phyloP scores from a whole-genome alignment of 2,797 vertebrate species.

The Glyptemys insculpta region DNA sequence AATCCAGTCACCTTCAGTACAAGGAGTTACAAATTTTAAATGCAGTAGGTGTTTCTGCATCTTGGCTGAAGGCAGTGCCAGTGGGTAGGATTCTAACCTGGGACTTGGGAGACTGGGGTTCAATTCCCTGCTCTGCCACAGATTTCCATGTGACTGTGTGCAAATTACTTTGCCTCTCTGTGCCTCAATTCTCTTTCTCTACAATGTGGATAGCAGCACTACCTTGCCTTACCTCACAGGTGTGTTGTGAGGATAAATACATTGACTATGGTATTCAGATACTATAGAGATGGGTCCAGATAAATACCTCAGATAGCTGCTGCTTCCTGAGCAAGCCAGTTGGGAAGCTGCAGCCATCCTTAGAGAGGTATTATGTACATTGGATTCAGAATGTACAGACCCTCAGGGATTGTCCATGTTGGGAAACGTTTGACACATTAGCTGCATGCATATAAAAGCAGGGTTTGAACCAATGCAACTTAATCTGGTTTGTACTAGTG shows the following conservation, averaged over 20 bases:
- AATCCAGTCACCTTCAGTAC: not conserved
- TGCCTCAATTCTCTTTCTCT: too few relatives aligned
- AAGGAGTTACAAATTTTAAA: not conserved
- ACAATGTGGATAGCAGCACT: too few relatives aligned
- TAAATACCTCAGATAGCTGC: not conserved
- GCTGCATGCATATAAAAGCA: accelerated
- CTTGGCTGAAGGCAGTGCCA: too few relatives aligned
- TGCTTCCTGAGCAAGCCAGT: not conserved
- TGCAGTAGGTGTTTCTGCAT: too few relatives aligned
- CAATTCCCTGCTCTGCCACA: too few relatives aligned
- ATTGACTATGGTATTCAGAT: too few relatives aligned
- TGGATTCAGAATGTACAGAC: not conserved
- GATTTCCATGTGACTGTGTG: too few relatives aligned
- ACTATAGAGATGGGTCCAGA: not conserved
- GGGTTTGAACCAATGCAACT: not conserved
- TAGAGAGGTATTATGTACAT: not conserved
- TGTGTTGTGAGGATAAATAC: not conserved
- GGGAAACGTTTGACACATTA: not conserved
- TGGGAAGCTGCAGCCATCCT: not conserved
- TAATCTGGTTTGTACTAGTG: not conserved
- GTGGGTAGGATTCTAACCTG: too few relatives aligned
- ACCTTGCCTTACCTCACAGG: too few relatives aligned
- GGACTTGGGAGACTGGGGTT: too few relatives aligned
- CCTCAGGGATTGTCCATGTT: not conserved
- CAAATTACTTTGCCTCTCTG: too few relatives aligned